Evolutionary conservation across 2,113 vertebrate species (phyloP).

Genomic region (Sturnira hondurensis): DNA sequence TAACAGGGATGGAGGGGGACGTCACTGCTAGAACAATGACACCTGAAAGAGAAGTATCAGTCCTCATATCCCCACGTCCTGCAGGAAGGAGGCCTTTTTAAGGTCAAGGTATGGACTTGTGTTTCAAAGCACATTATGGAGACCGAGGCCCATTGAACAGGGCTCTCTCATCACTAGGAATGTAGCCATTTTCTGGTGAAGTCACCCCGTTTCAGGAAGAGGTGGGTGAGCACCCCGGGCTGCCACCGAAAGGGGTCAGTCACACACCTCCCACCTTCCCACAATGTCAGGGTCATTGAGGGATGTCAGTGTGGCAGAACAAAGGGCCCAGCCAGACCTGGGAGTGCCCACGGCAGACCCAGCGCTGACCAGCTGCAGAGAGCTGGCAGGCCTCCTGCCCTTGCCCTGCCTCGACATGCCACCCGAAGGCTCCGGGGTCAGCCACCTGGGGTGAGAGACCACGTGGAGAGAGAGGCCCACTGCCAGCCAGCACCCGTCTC

Average conservation of each 20-base stretch:
- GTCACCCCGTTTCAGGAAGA: not conserved
- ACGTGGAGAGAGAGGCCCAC: no score
- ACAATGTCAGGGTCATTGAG: not conserved
- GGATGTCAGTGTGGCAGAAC: not conserved
- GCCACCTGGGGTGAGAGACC: not conserved
- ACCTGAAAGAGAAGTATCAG: not conserved
- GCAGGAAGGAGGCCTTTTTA: not conserved
- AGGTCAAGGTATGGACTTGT: not conserved
- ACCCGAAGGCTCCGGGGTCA: not conserved
- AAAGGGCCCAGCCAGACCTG: not conserved
- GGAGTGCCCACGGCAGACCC: not conserved
- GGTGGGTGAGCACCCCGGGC: no score
- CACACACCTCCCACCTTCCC: not conserved
- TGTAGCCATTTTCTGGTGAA: not conserved
- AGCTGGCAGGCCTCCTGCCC: no score
- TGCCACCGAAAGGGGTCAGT: not conserved
- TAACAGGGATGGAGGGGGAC: not conserved
- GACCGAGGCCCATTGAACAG: not conserved
- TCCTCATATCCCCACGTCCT: no score
- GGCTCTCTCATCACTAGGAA: not conserved
- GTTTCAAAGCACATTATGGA: not conserved
- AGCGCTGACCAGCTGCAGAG: not conserved
- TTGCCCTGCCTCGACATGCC: not conserved
- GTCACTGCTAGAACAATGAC: not conserved
- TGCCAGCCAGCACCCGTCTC: not conserved